Evolutionary conservation across 2,888 invertebrate species (phyloP), one percentile per base, ranked within the genome.

Genomic region (Melangyna quadrimaculata): DNA sequence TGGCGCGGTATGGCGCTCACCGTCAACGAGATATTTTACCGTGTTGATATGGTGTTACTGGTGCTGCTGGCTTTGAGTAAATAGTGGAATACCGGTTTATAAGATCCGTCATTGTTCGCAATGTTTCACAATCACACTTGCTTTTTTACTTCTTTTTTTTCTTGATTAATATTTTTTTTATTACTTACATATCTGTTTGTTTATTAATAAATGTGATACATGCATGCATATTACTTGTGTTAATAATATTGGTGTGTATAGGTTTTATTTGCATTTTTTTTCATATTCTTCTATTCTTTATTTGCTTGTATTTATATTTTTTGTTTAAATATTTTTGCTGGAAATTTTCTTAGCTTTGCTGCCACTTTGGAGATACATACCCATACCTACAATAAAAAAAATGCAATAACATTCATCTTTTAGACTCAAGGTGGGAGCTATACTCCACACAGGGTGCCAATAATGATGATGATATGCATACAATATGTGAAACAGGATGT

Each of bases 91-190:
- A 86, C 86, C 63, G 86, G 86, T 86, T 86, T 74, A 53, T 70
- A 70, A 77, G 81, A 86, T 86, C 86, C 77, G 81, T 81, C 81
- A 86, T 78, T 86, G 81, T 70, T 70, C 73, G 77, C 73, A 78
- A 61, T 37, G 73, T 86, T 86, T 86, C 78, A 86, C 86, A 81
- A 81, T 71, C 80, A 57, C 57, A 65, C 59, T 72, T 55, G 37
- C 37, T 51, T 43, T n/a, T n/a, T n/a, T n/a, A n/a, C n/a, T n/a
- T n/a, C n/a, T n/a, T 63, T 43, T 69, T 43, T 35, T 53, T 37
- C 24, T 43, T 51, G 48, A 19, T 63, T 53, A 43, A 19, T 65
- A 45, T 69, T 59, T 71, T 59, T 29, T 35, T 53, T 67, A 19
- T 74, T 78, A 63, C 37, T 59, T 74, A 65, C 65, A 63, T 72